Percentiles rank a stretch among this genome's conserved stretches.
phyloP scores from a whole-genome alignment of 2,888 invertebrate species.

The Taenaris catops region DNA sequence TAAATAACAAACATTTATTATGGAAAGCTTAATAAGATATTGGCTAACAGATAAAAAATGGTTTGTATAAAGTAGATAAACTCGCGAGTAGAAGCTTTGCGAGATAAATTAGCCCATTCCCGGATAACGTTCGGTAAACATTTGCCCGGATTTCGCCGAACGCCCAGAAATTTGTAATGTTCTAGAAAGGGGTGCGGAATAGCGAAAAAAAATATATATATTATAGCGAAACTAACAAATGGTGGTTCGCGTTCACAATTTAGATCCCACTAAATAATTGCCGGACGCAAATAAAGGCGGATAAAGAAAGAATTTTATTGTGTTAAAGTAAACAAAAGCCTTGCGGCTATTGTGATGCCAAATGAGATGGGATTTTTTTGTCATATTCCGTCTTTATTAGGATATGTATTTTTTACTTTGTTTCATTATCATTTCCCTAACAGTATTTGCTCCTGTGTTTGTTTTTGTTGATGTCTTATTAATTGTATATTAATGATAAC shows the following conservation, averaged over 20 bases:
- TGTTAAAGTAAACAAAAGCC: conserved; percentile 12
- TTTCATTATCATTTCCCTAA: too few relatives aligned
- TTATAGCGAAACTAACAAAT: conserved; percentile 13
- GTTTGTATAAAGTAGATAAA: conserved; percentile 8
- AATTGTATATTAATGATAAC: too few relatives aligned
- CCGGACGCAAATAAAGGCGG: conserved; percentile 7
- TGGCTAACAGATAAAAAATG: background rate
- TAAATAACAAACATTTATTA: too few relatives aligned
- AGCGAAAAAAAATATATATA: conserved; percentile 8
- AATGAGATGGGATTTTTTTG: conserved; percentile 10
- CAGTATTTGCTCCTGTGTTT: too few relatives aligned
- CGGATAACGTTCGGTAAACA: conserved; percentile 24
- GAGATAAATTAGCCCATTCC: conserved; percentile 24
- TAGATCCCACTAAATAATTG: conserved; percentile 17
- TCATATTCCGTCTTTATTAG: conserved; percentile 9
- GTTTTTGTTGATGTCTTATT: too few relatives aligned
- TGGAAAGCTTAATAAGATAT: too few relatives aligned
- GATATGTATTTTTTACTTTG: too few relatives aligned
- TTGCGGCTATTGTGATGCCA: conserved; percentile 9
- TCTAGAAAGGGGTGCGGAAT: conserved; percentile 9
- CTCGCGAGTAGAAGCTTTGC: conserved; percentile 16
- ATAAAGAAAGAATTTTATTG: conserved; percentile 13
- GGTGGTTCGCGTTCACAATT: conserved; percentile 13
- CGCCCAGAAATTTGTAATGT: conserved; percentile 18
- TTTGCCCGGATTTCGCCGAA: conserved; percentile 22